phyloP scores from a whole-genome alignment of 2,113 vertebrate genomes.

The Turnix velox region DNA sequence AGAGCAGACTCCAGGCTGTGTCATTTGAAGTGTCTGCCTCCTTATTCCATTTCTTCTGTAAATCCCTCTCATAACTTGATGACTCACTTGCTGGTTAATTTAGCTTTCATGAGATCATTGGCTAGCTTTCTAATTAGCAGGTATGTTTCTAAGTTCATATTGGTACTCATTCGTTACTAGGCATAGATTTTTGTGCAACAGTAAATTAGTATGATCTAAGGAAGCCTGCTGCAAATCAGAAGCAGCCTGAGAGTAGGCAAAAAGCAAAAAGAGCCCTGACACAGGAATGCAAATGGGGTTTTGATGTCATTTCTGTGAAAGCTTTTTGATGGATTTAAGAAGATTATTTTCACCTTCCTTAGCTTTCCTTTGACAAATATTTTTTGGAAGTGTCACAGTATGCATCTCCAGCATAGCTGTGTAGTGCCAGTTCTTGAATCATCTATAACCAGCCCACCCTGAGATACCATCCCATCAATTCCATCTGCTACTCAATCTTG shows the following conservation, averaged over 20 bases:
- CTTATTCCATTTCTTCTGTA: not conserved
- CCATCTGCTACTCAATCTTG: not conserved
- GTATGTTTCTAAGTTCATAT: conserved; percentile 7
- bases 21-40: not conserved
- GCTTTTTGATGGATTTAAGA: not conserved
- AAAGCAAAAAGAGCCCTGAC: not conserved
- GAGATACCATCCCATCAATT: not conserved
- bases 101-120: not conserved
- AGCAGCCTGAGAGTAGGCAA: not conserved
- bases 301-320: not conserved
- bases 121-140: conserved; percentile 23
- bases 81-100: not conserved
- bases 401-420: not conserved
- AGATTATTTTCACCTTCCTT: not conserved
- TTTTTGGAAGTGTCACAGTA: not conserved
- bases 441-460: not conserved
- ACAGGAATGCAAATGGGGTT: rapidly evolving
- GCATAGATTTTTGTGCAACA: conserved; percentile 8
- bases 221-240: not conserved
- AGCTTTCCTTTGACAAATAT: not conserved
- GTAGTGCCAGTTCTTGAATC: not conserved
- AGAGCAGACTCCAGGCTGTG: not conserved
- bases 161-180: conserved; percentile 25
- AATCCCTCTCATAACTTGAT: not conserved
- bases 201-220: not conserved